Base-by-base conservation (phyloP, 2,888 invertebrate genomes). In the Drosophila stalkeri region DNA sequence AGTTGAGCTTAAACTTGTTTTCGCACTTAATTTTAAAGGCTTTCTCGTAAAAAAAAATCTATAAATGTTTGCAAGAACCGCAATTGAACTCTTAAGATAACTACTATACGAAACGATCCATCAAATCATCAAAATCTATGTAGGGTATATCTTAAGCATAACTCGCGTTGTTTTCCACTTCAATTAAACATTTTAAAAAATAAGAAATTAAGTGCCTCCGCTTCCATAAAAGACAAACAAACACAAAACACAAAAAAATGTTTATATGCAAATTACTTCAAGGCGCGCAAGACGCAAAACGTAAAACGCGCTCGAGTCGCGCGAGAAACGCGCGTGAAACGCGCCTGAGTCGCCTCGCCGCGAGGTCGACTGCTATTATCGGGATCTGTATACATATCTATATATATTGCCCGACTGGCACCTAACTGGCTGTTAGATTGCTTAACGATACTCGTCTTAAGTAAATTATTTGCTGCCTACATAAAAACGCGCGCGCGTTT, bases 1-100 rank as follows among this genome's bases (percentile, higher is more conserved):
- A 67, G 47, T 80, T 80, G 70, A 79, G 78, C 74, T 76, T 76
- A 64, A 72, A 67, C 67, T 76, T 63, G 46, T 54, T 63, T 56
- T 44, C 43, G 79, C 79, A 77, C 77, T 77, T 75, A 80, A 77
- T 80, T 77, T 77, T 78, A 77, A 67, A 77, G 62, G 66, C 59
- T 66, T 63, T 49, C 72, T 61, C 56, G 62, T 76, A 66, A 20
- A 76, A 76, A 27, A 51, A 46, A 51, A 59, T 37, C 37, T 31
- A 56, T 14, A 43, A 47, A 59, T 67, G 59, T 68, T 37, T 69
- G 39, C 37, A 51, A 63, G 63, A 65, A 52, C 46, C 77, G 77
- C 77, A 78, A 73, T 65, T 43, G 55, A 67, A 73, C 37, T 65
- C 66, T 60, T 75, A 77, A 78, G 79, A 75, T 64, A 66, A 67